These are phyloP conservation scores for Leptinotarsa haldemani DNA, from an alignment of 2,888 invertebrate species.

Conservation along the genomic window DNA sequence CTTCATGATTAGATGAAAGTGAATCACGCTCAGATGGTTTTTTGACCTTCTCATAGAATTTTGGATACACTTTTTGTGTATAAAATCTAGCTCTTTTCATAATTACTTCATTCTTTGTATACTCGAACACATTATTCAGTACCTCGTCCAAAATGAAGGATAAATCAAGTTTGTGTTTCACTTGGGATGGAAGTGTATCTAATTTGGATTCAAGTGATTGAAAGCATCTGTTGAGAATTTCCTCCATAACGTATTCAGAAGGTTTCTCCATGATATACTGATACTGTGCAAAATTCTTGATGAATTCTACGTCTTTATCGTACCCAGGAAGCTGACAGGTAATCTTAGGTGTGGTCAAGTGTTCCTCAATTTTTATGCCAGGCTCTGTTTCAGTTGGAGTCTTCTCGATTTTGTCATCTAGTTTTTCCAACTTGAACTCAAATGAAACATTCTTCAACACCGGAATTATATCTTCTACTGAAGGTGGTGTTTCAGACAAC, in stretches of 20 bases:
- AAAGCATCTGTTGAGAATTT: conserved; percentile 1
- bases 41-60: not conserved
- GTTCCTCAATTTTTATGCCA: too few species aligned
- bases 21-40: not conserved
- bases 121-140: conserved; percentile 1
- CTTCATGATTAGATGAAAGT: too few species aligned
- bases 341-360: too few species aligned
- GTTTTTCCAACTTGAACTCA: not conserved
- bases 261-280: too few species aligned
- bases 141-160: not conserved
- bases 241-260: not conserved
- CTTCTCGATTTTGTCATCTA: not conserved
- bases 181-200: not conserved
- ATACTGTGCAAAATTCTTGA: not conserved
- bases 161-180: not conserved
- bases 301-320: not conserved
- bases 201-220: not conserved
- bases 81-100: not conserved
- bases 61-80: not conserved
- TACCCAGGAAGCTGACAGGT: not conserved
- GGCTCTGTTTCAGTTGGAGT: not conserved
- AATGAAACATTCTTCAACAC: not conserved
- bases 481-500: not conserved
- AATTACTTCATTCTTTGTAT: not conserved
- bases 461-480: not conserved